Percentiles rank a stretch among this genome's conserved stretches.
Evolutionary conservation across 2,797 vertebrate species (phyloP).

Genomic region (Characodon lateralis): DNA sequence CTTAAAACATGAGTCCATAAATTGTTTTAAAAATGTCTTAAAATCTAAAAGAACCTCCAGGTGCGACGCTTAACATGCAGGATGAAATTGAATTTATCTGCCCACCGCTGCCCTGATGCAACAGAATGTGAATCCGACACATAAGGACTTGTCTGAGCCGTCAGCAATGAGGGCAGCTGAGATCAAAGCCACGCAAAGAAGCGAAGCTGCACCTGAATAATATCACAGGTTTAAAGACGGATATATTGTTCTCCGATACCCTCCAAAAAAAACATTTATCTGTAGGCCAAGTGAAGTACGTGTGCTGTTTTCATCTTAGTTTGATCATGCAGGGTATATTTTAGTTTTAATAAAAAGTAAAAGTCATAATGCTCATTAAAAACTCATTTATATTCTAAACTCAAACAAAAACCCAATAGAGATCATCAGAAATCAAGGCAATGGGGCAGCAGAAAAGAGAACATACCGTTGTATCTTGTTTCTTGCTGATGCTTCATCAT

Average conservation of each 20-base stretch:
- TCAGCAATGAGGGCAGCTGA: not conserved
- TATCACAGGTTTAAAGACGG: not conserved
- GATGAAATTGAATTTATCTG: constrained; percentile 9
- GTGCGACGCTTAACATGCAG: constrained; percentile 5
- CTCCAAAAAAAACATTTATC: not conserved
- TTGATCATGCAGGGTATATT: not conserved
- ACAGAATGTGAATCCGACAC: constrained; percentile 5
- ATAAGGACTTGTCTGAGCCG: not conserved
- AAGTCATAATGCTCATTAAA: not conserved
- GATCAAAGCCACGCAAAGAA: constrained; percentile 10
- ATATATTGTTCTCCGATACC: not conserved
- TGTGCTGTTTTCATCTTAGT: not conserved
- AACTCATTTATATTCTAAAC: not conserved
- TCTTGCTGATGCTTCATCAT: not conserved
- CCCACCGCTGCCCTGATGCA: not conserved
- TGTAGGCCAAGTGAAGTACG: not conserved
- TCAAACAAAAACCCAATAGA: not conserved
- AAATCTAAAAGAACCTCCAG: constrained; percentile 9
- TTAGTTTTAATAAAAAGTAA: not conserved
- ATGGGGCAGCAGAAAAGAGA: not conserved
- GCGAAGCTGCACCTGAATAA: constrained; percentile 2
- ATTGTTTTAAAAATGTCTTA: too few relatives aligned
- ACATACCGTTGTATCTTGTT: too few relatives aligned
- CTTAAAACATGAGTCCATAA: too few relatives aligned
- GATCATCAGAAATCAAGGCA: not conserved